Percentiles rank a stretch among this genome's conserved stretches.
Evolutionary conservation across 1,140 invertebrate genomes (phyloP).

Genomic region (Temnothorax curvispinosus): DNA sequence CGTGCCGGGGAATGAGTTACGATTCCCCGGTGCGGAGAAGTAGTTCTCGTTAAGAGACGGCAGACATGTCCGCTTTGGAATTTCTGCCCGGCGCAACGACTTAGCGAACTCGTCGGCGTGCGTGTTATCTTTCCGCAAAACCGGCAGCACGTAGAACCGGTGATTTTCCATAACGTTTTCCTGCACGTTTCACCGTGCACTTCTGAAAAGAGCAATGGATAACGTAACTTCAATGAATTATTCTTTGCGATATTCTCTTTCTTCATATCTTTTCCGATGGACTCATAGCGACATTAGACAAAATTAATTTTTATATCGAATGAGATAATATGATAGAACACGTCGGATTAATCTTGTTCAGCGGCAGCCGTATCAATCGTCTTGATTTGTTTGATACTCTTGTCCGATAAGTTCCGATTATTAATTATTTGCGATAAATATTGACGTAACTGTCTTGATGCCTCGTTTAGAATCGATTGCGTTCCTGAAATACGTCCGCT

Average conservation of each 20-base stretch:
- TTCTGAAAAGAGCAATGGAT: not conserved
- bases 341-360: not conserved
- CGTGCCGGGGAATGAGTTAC: constrained; percentile 54
- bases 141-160: not conserved
- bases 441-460: not conserved
- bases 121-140: not conserved
- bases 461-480: not conserved
- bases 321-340: not conserved
- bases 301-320: not conserved
- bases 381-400: not conserved
- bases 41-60: not conserved
- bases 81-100: not conserved
- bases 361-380: not conserved
- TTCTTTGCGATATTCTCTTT: not conserved
- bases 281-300: not conserved
- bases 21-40: constrained; percentile 2
- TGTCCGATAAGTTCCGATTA: not conserved
- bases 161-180: not conserved
- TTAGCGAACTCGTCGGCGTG: not conserved
- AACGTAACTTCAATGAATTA: not conserved
- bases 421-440: constrained; percentile 25
- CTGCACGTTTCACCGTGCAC: not conserved
- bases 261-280: not conserved
- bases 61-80: not conserved
- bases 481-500: not conserved